Evolutionary conservation across 1,140 invertebrate species (phyloP), one percentile per base, ranked within the genome.

Genomic region (Glossosoma conforme): DNA sequence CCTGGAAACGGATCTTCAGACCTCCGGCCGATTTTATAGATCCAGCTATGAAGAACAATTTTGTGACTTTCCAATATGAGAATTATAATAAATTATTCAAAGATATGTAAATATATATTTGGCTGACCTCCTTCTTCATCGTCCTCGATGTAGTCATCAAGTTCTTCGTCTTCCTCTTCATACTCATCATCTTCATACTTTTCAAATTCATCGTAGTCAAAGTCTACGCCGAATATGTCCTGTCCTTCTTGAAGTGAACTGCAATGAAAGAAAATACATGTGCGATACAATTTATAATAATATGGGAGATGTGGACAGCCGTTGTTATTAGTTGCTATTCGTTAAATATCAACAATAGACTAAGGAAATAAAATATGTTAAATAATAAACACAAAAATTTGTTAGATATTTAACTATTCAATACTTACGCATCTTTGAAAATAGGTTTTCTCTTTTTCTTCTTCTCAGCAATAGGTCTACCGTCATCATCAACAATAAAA

Each of bases 141-240:
- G 54, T 89, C 85, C 43, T 84, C 84, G 51, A 84, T 77, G 61
- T 89, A 87, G 42, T 87, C 83, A 60, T 90, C 86, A 6, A 86
- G 79, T 37, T 73, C 69, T 43, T 89, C 83, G 44, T 91, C 86
- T 5, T 87, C 85, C 33, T 90, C 89, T 52, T 93, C 90, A 63
- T 91, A 89, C 54, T 89, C 85, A 46, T 91, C 89, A 5, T 91
- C 89, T 14, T 84, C 91, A 70, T 89, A 91, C 64, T 91, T 88
- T 21, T 86, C 84, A 75, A 97, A 94, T 60, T 97, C 94, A 56
- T 95, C 91, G 69, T 90, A 97, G 70, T 99, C 95, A 76, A 98
- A 98, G 67, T 98, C 93, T 15, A 98, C 94, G 46, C 97, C 97
- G 72, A 99, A 99, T 58, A 98, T 97, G 65, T 99, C 97, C 71